Evolutionary conservation across 2,888 invertebrate genomes (phyloP), one percentile per base, ranked within the genome.

Genomic region (Erebia aethiops): DNA sequence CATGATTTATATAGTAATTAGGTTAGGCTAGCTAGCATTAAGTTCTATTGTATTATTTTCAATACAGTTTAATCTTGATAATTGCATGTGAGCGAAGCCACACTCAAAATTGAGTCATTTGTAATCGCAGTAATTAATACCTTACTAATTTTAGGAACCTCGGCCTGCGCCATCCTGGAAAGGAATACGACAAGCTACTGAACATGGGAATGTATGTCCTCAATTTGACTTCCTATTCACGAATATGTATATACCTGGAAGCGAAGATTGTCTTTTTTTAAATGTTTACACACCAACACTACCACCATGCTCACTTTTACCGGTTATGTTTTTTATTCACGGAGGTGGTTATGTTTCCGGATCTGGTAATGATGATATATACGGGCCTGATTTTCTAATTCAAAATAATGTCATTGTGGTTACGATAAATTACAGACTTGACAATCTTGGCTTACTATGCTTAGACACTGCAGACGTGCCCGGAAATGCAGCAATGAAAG

Each of bases 321-420:
- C 87, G 4, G 87, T 89, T 0, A 86, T 88, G 86, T 74, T 88
- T 0, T 88, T 79, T 67, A 83, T 88, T 13, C 87, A 87, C 21
- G 87, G 88, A 49, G 88, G 88, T 11, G 84, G 77, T 1, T 86
- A 78, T 56, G 74, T 77, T 35, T 75, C 77, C 3, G 88, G 87
- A 1, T 83, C 84, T 5, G 88, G 88, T 35, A 79, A 87, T 61
- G 83, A 80, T 10, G 77, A 80, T 18, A 11, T 71, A 1, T 84
- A 81, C 26, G 86, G 84, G 2, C 87, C 88, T 2, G 85, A 46
- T 46, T 86, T 85, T 60, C 76, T 89, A 3, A 71, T 87, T n/a
- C 75, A 84, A 66, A 80, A 76, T 3, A 1, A 46, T 14, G 81
- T 88, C 0, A 72, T 89, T 3, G 49, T 88, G 1, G 85, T 88